Base-by-base conservation (phyloP, 2,888 invertebrate genomes). In the Bibio marci region DNA sequence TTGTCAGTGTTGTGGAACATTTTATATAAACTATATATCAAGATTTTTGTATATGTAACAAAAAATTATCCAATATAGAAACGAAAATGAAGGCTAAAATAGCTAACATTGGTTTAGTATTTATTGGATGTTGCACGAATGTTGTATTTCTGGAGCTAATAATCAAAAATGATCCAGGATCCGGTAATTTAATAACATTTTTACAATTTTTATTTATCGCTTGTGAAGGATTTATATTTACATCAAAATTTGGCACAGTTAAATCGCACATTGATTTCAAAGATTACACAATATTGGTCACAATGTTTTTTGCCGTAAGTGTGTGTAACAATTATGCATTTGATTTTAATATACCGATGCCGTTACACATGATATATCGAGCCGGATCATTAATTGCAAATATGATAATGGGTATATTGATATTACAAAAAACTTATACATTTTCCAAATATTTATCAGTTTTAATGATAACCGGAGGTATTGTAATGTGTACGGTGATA, bases 301-400 rank as follows among this genome's bases (percentile, higher is more conserved):
- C 73, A 11, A 79, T 94, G 64, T 97, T 95, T 63, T 95, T 94
- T 63, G 65, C 86, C 0, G 77, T 83, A 13, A 95, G 88, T 59
- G 83, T 92, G 1, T 78, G 82, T 45, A 90, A 90, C 54, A 98
- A 97, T 59, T 88, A 88, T 67, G 94, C 94, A 0, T 86, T 97
- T 53, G 80, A 83, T 57, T 97, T 91, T 55, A 90, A 95, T 58
- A 92, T 98, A 52, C 80, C 97, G 0, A 94, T 98, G 79, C 95
- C 97, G 1, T 64, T 98, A 34, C 97, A 97, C 57, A 94, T 97
- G 83, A 97, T 98, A 56, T 98, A 97, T 61, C 71, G 95, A 67
- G 81, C 95, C 41, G 95, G 95, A 2, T 95, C 95, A 4, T 65
- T 97, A 25, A 87, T 97, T 67, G 91, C 95, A 0, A 97, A 94